These are phyloP conservation scores for Pentalonia nigronervosa DNA, from an alignment of 1,140 invertebrate genomes.

Conservation along the genomic window DNA sequence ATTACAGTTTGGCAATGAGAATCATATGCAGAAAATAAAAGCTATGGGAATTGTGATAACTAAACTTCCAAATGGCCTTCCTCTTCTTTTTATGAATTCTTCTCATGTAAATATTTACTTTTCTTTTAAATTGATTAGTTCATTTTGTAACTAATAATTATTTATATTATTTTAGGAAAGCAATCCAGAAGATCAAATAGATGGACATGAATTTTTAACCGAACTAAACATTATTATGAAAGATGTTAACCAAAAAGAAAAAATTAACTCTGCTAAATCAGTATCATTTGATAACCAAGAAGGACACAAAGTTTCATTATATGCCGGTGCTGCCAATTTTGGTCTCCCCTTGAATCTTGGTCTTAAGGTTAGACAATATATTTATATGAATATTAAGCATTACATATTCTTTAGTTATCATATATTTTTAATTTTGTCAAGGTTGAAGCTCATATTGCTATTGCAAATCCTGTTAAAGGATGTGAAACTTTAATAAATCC, in stretches of 20 bases:
- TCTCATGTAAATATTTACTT: conserved; percentile 72
- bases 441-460: conserved; percentile 70
- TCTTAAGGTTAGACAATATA: conserved; percentile 6
- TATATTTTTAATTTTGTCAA: conserved; percentile 59
- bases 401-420: not conserved
- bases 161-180: conserved; percentile 41
- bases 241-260: conserved; percentile 51
- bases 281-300: conserved; percentile 49
- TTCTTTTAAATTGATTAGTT: not conserved
- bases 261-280: conserved; percentile 43
- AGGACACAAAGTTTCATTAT: conserved; percentile 35
- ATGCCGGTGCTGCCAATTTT: conserved; percentile 52
- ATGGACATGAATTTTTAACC: conserved; percentile 55
- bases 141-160: not conserved
- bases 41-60: conserved; percentile 95
- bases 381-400: not conserved
- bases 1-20: conserved; percentile 79
- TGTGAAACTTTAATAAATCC: conserved; percentile 75
- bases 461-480: conserved; percentile 74
- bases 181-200: conserved; percentile 43
- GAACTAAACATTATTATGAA: conserved; percentile 49
- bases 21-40: conserved; percentile 85
- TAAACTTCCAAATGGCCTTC: conserved; percentile 84
- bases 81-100: conserved; percentile 89
- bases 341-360: conserved; percentile 45